Base-by-base conservation (phyloP, 92 coral and sea anemone genomes). In the Epizoanthus illoricatus region DNA sequence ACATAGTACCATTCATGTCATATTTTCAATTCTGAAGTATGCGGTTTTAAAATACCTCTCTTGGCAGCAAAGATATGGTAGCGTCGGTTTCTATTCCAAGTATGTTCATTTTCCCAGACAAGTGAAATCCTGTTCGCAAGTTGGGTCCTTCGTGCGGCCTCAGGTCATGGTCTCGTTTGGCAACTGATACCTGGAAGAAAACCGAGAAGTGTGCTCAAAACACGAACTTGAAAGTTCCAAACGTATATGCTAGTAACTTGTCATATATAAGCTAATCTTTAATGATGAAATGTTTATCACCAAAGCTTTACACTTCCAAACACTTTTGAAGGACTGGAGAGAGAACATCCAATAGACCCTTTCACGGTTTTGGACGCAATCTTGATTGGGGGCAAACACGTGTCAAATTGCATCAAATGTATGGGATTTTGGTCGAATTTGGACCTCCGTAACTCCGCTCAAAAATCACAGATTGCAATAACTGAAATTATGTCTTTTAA, bases 21-120 rank as follows among this genome's bases (percentile, higher is more conserved):
- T 52, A 52, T 52, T 9, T 52, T 13, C 10, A 52, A 52, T 4
- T 45, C 9, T 45, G 7, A 64, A 19, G 68, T 64, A 19, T 64
- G 21, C 64, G 17, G n/a, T 66, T 28, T 33, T 5, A 11, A 66
- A 33, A 11, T 10, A 92, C 97, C 92, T 93, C 94, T 69, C 83
- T 86, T 3, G 98, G 96, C 61, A 86, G 63, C 15, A 95, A 86
- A 45, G 89, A 88, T 39, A 95, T 86, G 7, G 94, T 75, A 21
- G 94, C 94, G 5, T 90, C 91, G 2, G 92, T 93, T 55, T 93
- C 96, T 18, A 95, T 86, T 47, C 98, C 98, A 5, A 95, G 67
- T 17, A 95, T 76, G 85, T 86, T 90, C 73, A 94, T 88, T 85
- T 87, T 91, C 56, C 98, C 98, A 12, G 43, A 82, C 84, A 95